Percentiles rank a stretch among this genome's conserved stretches.
Evolutionary conservation across 2,113 vertebrate genomes (phyloP).

Genomic region (Hypanus sabinus): DNA sequence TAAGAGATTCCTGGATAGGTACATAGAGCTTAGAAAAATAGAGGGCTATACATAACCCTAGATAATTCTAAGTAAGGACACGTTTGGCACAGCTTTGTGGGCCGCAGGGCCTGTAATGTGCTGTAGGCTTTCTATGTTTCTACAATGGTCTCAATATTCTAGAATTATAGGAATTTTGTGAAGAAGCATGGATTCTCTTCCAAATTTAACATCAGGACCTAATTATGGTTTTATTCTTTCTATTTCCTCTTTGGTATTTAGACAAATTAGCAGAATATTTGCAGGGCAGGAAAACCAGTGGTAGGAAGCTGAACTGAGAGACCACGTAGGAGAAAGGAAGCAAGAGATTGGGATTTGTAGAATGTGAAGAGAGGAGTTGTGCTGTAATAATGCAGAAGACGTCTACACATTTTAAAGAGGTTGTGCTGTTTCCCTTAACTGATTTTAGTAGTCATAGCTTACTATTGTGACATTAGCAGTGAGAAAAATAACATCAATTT

Average conservation of each 20-base stretch:
- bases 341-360: not conserved
- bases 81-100: no score
- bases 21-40: no score
- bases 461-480: not conserved
- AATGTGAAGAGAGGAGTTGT: not conserved
- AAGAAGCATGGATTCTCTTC: not conserved
- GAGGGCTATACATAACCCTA: no score
- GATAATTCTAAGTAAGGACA: no score
- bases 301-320: not conserved
- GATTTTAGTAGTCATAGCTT: not conserved
- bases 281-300: not conserved
- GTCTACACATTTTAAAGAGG: not conserved
- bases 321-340: not conserved
- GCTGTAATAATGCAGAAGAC: not conserved
- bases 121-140: no score
- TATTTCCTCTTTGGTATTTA: not conserved
- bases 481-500: not conserved
- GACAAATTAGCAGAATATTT: not conserved
- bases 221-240: not conserved
- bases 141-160: not conserved
- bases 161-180: not conserved
- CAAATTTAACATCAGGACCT: not conserved
- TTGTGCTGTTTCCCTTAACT: not conserved
- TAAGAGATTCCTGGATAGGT: no score
- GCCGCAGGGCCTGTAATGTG: no score